phyloP scores from a whole-genome alignment of 2,113 vertebrate species.

The Catagonus wagneri region DNA sequence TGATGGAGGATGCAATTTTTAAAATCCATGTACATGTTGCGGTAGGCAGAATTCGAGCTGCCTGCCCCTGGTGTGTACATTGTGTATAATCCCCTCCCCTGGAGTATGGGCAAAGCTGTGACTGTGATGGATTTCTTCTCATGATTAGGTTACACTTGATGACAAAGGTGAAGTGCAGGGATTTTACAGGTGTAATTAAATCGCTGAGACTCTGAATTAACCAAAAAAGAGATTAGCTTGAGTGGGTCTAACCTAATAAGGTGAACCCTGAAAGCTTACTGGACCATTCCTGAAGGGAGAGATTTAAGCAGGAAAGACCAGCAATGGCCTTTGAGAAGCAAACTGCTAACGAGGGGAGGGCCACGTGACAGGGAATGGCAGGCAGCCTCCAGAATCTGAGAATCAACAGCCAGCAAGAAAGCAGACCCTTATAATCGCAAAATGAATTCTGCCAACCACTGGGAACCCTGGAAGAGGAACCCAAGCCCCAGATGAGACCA shows the following conservation, averaged over 20 bases:
- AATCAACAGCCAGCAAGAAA: neutral
- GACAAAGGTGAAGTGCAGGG: constrained; percentile 44
- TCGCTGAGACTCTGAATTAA: constrained; percentile 28
- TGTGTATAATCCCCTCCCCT: neutral
- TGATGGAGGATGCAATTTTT: neutral
- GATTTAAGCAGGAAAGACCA: neutral
- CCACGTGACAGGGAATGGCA: neutral
- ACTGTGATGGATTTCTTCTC: neutral
- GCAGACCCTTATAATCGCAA: too few species aligned
- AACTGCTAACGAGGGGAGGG: neutral
- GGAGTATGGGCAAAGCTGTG: too few species aligned
- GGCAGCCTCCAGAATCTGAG: neutral
- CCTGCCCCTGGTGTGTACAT: neutral
- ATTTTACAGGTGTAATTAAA: constrained; percentile 58
- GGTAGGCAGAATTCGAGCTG: neutral
- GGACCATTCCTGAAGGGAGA: neutral
- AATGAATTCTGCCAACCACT: neutral
- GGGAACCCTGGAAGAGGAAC: neutral
- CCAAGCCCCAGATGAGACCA: neutral
- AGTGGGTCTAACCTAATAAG: constrained; percentile 27
- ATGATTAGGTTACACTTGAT: neutral
- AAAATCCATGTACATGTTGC: neutral
- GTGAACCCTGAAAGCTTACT: neutral
- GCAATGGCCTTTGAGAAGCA: neutral
- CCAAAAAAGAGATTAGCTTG: constrained; percentile 37